phyloP scores from a whole-genome alignment of 2,888 invertebrate genomes.

The Coelogynopora nodosa region DNA sequence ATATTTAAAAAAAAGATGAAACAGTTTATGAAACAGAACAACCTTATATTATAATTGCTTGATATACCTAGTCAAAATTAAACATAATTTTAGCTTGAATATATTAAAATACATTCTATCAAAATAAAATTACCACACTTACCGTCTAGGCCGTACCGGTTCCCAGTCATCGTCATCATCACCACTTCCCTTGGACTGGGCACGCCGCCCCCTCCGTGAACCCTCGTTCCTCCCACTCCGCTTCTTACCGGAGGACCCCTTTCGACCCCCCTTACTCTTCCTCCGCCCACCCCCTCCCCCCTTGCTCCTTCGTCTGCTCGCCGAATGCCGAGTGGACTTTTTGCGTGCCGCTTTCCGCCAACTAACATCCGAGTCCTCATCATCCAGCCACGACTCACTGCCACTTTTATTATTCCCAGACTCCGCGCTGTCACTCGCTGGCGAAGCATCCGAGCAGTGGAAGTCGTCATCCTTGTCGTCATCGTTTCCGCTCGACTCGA shows the following conservation, averaged over 20 bases:
- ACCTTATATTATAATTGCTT: too few relatives aligned
- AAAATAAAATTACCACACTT: background rate
- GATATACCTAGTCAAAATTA: too few relatives aligned
- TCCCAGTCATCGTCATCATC: slow-evolving; percentile 34
- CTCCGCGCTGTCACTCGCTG: background rate
- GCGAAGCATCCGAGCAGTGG: background rate
- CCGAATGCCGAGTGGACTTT: background rate
- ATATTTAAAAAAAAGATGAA: too few relatives aligned
- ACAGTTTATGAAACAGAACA: too few relatives aligned
- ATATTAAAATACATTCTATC: too few relatives aligned
- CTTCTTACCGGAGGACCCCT: background rate
- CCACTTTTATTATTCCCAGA: background rate
- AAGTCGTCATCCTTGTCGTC: slow-evolving; percentile 14
- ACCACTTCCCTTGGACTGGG: background rate
- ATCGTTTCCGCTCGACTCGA: background rate
- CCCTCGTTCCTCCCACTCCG: background rate
- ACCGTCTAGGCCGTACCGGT: background rate
- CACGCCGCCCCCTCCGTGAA: background rate
- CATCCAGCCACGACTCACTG: background rate
- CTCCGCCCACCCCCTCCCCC: background rate
- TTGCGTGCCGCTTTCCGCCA: background rate
- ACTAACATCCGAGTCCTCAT: background rate
- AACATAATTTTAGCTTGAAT: too few relatives aligned
- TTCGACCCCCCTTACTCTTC: background rate
- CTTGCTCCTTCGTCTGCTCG: background rate